These are phyloP conservation scores for Heterodera schachtii DNA, from an alignment of 1,140 invertebrate genomes.

Conservation along the genomic window DNA sequence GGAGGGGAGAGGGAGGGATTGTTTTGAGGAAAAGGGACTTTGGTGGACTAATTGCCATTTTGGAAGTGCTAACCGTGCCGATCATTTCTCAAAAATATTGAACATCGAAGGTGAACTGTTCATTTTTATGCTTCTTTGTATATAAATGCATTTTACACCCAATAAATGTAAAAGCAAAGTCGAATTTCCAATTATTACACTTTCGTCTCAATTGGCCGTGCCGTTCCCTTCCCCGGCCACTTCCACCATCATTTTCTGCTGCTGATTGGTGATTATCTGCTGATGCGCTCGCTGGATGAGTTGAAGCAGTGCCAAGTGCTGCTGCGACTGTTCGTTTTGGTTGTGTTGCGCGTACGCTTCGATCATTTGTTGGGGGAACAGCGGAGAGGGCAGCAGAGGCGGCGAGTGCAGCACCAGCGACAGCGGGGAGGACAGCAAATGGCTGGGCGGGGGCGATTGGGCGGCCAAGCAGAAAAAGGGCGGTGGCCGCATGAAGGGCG, in stretches of 20 bases:
- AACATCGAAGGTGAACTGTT: too few species aligned
- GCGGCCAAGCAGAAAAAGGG: background rate
- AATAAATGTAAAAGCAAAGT: background rate
- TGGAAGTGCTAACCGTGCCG: background rate
- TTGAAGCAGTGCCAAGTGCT: background rate
- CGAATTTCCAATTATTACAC: background rate
- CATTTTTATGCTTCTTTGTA: background rate
- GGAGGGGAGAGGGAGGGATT: background rate
- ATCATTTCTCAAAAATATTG: background rate
- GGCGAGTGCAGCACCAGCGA: conserved; percentile 2
- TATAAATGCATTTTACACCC: background rate
- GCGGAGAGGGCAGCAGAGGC: background rate
- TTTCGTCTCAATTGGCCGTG: background rate
- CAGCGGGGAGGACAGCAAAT: background rate
- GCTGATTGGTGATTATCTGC: background rate
- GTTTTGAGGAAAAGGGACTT: background rate
- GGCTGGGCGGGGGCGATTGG: background rate
- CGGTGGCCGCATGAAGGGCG: background rate
- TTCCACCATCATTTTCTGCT: conserved; percentile 1
- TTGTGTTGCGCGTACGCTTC: background rate
- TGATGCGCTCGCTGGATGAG: background rate
- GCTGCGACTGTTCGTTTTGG: conserved; percentile 4
- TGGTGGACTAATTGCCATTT: background rate
- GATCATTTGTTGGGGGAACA: background rate
- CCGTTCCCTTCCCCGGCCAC: background rate